Base-by-base conservation (phyloP, 1,140 invertebrate species). In the Leptestheria dahalacensis region DNA sequence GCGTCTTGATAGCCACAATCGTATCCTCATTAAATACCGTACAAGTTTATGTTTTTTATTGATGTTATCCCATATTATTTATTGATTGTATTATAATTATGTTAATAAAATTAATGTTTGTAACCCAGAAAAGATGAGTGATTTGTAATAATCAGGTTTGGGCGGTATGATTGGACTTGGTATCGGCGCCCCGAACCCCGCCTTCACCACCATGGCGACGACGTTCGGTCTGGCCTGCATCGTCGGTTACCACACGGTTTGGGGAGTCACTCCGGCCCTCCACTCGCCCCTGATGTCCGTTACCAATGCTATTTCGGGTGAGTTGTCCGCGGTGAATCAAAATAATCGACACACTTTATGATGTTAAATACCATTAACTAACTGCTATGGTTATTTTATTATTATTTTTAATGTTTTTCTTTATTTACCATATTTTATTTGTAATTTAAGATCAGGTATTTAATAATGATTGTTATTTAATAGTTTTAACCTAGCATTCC, bases 271-370 rank as follows among this genome's bases (percentile, higher is more conserved):
- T 12, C 89, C 89, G 21, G 88, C 90, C 28, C 77, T 93, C 6
- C 89, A 93, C 73, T 91, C 88, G 3, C 90, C 90, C 2, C 77
- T 94, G 15, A 94, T 94, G 89, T 90, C 86, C 2, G 89, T 93
- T 1, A 94, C 90, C 1, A 94, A 94, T 73, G 90, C 90, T 59
- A 86, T 94, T 64, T 91, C 87, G 18, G 90, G 33, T 41, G 15
- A 41, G n/a, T n/a, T n/a, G n/a, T n/a, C n/a, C n/a, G n/a, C n/a
- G n/a, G n/a, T n/a, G n/a, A n/a, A n/a, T n/a, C n/a, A n/a, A n/a
- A n/a, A n/a, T n/a, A n/a, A n/a, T n/a, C n/a, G n/a, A n/a, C n/a
- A n/a, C n/a, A 41, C 6, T 41, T 41, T 41, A 6, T 41, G 15
- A 41, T 41, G 15, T 41, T 41, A 9, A 41, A 9, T 41, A 41